Base-by-base conservation (phyloP, 2,888 invertebrate genomes). In the Drosophila subquinaria region DNA sequence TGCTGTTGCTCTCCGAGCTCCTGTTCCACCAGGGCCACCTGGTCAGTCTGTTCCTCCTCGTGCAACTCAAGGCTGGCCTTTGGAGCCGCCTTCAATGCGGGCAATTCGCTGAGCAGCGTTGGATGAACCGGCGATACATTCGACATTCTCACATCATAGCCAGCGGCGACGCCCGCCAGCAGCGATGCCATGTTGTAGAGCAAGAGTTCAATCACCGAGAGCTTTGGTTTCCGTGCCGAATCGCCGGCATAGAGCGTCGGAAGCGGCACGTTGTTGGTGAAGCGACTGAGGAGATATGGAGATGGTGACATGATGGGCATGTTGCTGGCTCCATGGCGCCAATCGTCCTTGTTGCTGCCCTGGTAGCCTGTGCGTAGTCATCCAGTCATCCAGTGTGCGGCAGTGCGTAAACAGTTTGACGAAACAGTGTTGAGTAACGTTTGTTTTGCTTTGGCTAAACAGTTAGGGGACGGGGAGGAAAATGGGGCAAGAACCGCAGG, bases 131-230 rank as follows among this genome's bases (percentile, higher is more conserved):
- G 96, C 80, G 96, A 96, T 57, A 97, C 95, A 91, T 97, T 97
- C 48, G 97, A 97, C 92, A 97, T 94, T 89, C 98, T 95, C 59
- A 98, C 96, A 94, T 98, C 98, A 91, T 97, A 98, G 0, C 98
- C 98, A 42, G 97, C 96, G 3, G 97, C 97, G 43, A 98, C 97
- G 30, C 97, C 96, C 3, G 98, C 98, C 89, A 98, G 93, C 93
- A 98, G 94, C 59, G 98, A 96, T 60, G 97, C 97, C 94, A 98
- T 97, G 93, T 98, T 98, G 94, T 97, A 98, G 75, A 98, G 94
- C 13, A 93, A 79, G 79, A 96, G 87, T 67, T 93, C 93, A 55
- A 93, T 92, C 9, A 93, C 92, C 5, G 93, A 93, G 3, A 92
- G 76, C 76, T 92, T 93, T 4, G 93, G 93, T 67, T 92, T 93